These are phyloP conservation scores for Drosophila takahashii DNA, from an alignment of 1,140 invertebrate species.

Conservation along the genomic window DNA sequence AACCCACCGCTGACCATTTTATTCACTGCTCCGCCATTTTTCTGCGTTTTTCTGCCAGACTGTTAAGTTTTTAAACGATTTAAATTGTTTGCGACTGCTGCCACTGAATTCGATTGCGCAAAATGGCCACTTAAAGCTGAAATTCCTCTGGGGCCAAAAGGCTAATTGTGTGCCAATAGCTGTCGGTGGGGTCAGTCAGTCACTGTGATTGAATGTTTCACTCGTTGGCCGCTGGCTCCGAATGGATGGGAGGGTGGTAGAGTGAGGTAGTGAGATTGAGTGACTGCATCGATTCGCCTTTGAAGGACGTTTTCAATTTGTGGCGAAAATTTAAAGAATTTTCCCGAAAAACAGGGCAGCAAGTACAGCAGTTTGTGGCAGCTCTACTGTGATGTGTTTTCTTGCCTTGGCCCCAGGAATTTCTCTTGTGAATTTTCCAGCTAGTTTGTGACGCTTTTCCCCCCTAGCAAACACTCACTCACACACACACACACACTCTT, in stretches of 20 bases:
- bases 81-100: conserved; percentile 23
- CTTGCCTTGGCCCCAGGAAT: conserved; percentile 45
- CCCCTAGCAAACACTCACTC: background rate
- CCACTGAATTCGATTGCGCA: conserved; percentile 9
- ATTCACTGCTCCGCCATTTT: conserved; percentile 2
- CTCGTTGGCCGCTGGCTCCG: background rate
- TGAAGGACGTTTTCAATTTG: conserved; percentile 55
- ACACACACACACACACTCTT: conserved; percentile 19
- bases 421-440: conserved; percentile 67
- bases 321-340: conserved; percentile 65
- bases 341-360: conserved; percentile 23
- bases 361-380: conserved; percentile 50
- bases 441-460: conserved; percentile 55
- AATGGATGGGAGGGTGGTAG: too few relatives aligned
- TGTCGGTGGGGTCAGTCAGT: conserved; percentile 14
- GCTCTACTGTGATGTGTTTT: conserved; percentile 16
- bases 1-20: conserved; percentile 45
- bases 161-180: conserved; percentile 12
- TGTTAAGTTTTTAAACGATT: conserved; percentile 30
- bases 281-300: conserved; percentile 44
- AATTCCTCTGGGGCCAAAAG: background rate
- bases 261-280: conserved; percentile 4
- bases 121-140: conserved; percentile 17
- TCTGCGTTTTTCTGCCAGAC: background rate
- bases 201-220: conserved; percentile 44